phyloP scores from a whole-genome alignment of 2,888 invertebrate species.

The Epistrophe grossulariae region DNA sequence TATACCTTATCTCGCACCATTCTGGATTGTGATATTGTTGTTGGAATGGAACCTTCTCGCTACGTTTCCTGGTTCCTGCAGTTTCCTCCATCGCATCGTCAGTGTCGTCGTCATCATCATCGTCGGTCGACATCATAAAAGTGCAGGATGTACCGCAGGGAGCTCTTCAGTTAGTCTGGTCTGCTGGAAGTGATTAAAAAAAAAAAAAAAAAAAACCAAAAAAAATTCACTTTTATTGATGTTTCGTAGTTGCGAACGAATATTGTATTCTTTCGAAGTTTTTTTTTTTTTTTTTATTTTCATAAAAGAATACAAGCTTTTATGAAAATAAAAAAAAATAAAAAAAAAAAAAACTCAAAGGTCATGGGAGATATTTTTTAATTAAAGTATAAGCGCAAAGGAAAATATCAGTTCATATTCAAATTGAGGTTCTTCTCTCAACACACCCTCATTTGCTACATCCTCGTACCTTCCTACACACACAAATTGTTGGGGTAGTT shows the following conservation, averaged over 20 bases:
- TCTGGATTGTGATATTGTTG: conserved; percentile 33
- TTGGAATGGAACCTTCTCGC: conserved; percentile 16
- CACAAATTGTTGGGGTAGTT: not conserved
- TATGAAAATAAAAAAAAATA: conserved; percentile 15
- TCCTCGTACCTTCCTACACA: not conserved
- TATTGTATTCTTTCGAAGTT: conserved; percentile 34
- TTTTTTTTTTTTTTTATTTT: not conserved
- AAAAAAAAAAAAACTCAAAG: conserved; percentile 43
- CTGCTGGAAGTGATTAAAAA: conserved; percentile 69
- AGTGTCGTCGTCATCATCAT: not conserved
- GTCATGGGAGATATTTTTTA: conserved; percentile 60
- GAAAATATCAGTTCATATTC: conserved; percentile 52
- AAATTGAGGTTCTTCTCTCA: conserved; percentile 51
- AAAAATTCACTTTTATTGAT: conserved; percentile 71
- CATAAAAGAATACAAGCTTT: conserved; percentile 40
- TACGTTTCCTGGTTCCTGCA: conserved; percentile 19
- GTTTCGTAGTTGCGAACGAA: conserved; percentile 63
- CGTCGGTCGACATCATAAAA: conserved; percentile 46
- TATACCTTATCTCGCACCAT: conserved; percentile 49
- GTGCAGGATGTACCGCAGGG: conserved; percentile 50
- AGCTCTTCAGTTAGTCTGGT: conserved; percentile 68
- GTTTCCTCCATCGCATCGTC: not conserved
- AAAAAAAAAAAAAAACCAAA: conserved; percentile 36
- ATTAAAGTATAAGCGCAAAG: conserved; percentile 61
- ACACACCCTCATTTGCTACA: conserved; percentile 31